Base-by-base conservation (phyloP, 1,140 invertebrate genomes). In the Drosophila varians region DNA sequence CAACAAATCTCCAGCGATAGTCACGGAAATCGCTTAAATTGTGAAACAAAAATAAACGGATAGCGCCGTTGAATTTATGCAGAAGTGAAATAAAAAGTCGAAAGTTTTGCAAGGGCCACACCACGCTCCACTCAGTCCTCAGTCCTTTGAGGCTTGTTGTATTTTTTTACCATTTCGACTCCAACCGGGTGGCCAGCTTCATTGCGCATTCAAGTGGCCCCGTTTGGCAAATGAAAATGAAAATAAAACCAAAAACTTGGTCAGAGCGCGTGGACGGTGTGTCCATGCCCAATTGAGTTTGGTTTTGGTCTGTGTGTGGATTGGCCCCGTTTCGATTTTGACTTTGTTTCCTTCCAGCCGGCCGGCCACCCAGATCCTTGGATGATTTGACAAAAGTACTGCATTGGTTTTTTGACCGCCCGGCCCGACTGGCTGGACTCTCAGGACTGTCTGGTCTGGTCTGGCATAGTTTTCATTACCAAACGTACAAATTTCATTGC, bases 201-300 rank as follows among this genome's bases (percentile, higher is more conserved):
- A 86, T 86, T 86, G 73, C 62, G 82, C 73, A 86, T 86, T 86
- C 80, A 87, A 86, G 72, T 87, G 80, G 80, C 76, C 82, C 76
- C 76, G 65, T 86, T 84, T 76, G 58, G 21, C 66, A 68, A 78
- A 71, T 79, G 77, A 78, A 83, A 83, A 79, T 61, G 49, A 78
- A 71, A 74, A 61, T 73, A 69, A 84, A 86, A 46, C 77, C 56
- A 38, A 64, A 69, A 66, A 79, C 58, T 65, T 66, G 51, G 47
- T 61, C 43, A 48, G 53, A 38, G 51, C 45, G 31, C 72, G 38
- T 42, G 38, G 38, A 42, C 38, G 38, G 38, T 42, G 38, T 51
- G 71, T 68, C 60, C 54, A 86, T 61, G 80, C 60, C 82, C 80
- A 79, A 84, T 84, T 84, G 80, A 84, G 46, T 64, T 75, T 38